A percentile compares a stretch with the other conserved stretches of the same genome.
Conservation (phyloP, 2,797 vertebrate genomes). For the Sebastes steindachneri region DNA sequence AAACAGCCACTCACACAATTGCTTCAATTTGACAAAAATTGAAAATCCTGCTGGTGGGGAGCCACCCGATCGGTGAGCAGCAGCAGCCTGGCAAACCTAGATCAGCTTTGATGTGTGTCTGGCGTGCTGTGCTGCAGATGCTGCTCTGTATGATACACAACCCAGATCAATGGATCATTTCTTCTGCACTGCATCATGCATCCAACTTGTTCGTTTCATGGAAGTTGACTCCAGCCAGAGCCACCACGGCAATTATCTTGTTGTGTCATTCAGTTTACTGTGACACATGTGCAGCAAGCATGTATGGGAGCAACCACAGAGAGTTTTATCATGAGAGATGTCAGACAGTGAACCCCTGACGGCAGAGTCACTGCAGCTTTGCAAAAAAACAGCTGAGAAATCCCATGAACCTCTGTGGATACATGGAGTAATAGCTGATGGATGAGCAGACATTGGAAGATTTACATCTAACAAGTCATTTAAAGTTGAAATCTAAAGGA, state of each 20-base stretch:
- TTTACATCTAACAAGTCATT: not conserved
- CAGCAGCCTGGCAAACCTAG: conserved; percentile 10
- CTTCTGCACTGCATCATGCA: conserved; percentile 11
- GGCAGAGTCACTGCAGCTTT: not conserved
- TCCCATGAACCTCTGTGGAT: not conserved
- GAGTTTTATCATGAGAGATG: not conserved
- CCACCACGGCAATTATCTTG: not conserved
- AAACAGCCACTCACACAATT: not conserved
- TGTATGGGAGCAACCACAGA: not conserved
- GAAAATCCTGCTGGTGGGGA: conserved; percentile 3
- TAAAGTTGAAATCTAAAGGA: not conserved
- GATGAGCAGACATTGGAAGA: not conserved
- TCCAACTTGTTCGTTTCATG: not conserved
- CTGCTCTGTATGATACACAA: conserved; percentile 42
- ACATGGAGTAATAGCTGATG: not conserved
- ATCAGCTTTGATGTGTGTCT: conserved; percentile 52
- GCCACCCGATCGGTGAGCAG: conserved; percentile 11
- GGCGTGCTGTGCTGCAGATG: conserved; percentile 57
- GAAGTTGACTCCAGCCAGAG: not conserved
- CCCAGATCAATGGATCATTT: conserved; percentile 35
- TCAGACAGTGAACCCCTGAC: not conserved
- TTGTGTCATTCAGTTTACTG: not conserved
- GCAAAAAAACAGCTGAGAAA: not conserved
- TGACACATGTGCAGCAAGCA: not conserved
- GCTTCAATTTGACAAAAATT: conserved; percentile 11